Evolutionary conservation across 2,888 invertebrate genomes (phyloP), one percentile per base, ranked within the genome.

Genomic region (Bruchidius siliquastri): DNA sequence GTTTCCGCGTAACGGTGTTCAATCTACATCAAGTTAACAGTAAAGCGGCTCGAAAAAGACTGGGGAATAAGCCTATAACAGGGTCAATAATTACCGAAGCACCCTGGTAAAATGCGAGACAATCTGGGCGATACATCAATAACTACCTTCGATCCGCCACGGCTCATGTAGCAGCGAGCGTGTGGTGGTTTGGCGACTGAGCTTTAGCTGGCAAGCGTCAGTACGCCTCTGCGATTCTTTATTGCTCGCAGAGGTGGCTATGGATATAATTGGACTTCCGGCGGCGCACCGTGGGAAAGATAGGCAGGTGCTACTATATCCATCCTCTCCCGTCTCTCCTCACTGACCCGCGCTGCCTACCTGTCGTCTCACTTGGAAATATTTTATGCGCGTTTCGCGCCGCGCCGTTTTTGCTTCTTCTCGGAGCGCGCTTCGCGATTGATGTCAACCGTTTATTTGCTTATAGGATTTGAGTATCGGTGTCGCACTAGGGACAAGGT

Each of bases 211-310:
- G 32, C 67, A 13, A 22, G 67, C 71, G 66, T 30, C 68, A 67
- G 66, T 71, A 75, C 76, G 76, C 75, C 75, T 71, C 71, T 73
- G 73, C 76, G 74, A 76, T 76, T 75, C 75, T 69, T 75, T 77
- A 75, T 76, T 76, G 73, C 75, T 79, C 79, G 80, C 77, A 80
- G 81, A 85, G 84, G 84, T 83, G 84, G 82, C 82, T 82, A 80
- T 79, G 77, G 80, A 82, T 85, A 49, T 49, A 86, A 85, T 85
- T 85, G 85, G 84, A 86, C 86, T 86, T 86, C 86, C 86, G 85
- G 49, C 49, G 49, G 84, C 82, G 83, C 80, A 82, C 82, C 86
- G 86, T 86, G 86, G 85, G 85, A 86, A 86, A 81, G 79, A 76
- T 76, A 76, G 82, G 84, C 85, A 85, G 86, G 85, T 86, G 85